phyloP scores from a whole-genome alignment of 2,797 vertebrate species.

The Sebastes iracundus region DNA sequence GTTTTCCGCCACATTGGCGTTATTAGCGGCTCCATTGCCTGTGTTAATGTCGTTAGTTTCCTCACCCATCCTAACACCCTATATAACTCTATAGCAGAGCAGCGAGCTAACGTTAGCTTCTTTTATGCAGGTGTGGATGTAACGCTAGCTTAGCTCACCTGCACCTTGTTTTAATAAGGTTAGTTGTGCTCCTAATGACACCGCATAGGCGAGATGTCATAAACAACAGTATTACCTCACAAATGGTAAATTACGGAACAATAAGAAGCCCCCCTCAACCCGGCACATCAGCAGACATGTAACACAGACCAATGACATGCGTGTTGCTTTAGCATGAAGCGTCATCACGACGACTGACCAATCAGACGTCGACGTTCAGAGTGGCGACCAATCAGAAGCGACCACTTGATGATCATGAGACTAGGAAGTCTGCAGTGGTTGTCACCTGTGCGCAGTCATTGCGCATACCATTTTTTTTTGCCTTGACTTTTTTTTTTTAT shows the following conservation, averaged over 20 bases:
- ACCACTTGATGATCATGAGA: slow-evolving; percentile 53
- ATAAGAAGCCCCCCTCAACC: neutral
- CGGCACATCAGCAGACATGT: slow-evolving; percentile 56
- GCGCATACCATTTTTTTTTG: slow-evolving; percentile 21
- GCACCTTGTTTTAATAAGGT: accelerated
- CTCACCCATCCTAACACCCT: slow-evolving; percentile 58
- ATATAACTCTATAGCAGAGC: neutral
- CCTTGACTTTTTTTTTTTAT: too few relatives aligned
- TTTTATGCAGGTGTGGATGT: neutral
- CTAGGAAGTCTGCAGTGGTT: neutral
- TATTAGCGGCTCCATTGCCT: neutral
- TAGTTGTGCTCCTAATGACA: neutral
- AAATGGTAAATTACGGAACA: slow-evolving; percentile 32
- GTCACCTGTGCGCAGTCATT: slow-evolving; percentile 27
- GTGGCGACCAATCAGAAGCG: slow-evolving; percentile 48
- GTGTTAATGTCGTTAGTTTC: slow-evolving; percentile 53
- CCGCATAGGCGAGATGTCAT: too few relatives aligned
- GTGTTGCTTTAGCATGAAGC: neutral
- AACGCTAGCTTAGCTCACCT: neutral
- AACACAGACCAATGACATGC: slow-evolving; percentile 49
- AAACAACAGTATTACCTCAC: neutral
- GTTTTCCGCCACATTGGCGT: slow-evolving; percentile 37
- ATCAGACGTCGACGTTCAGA: neutral
- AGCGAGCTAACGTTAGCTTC: slow-evolving; percentile 50
- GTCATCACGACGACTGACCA: slow-evolving; percentile 23